Percentiles rank a stretch among this genome's conserved stretches.
These are phyloP conservation scores for Octonoba sinensis DNA, from an alignment of 2,888 invertebrate genomes.

Conservation along the genomic window DNA sequence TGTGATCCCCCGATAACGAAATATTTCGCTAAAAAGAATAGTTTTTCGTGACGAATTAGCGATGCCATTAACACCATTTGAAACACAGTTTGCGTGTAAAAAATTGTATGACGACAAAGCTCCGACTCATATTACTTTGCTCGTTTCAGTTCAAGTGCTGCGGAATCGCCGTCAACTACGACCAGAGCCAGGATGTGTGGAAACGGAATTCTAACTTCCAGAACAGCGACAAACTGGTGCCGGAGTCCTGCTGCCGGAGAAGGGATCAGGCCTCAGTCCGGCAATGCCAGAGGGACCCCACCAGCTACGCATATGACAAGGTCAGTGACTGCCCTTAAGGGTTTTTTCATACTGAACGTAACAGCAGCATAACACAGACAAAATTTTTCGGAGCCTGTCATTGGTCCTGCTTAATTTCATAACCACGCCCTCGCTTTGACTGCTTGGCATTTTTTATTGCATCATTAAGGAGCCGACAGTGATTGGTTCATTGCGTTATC, in stretches of 20 bases:
- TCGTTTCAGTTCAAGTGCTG: constrained; percentile 61
- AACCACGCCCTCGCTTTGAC: too few relatives aligned
- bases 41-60: too few relatives aligned
- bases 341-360: too few relatives aligned
- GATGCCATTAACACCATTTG: too few relatives aligned
- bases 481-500: too few relatives aligned
- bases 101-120: not conserved
- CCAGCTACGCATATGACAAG: constrained; percentile 6
- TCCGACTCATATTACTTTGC: not conserved
- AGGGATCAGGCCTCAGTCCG: not conserved
- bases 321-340: constrained; percentile 17
- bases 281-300: constrained; percentile 28
- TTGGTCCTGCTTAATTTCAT: too few relatives aligned
- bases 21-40: too few relatives aligned
- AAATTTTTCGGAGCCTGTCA: too few relatives aligned
- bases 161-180: constrained; percentile 29
- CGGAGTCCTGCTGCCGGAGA: constrained; percentile 42
- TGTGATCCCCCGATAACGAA: too few relatives aligned
- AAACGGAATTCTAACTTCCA: constrained; percentile 10
- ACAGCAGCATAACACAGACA: too few relatives aligned
- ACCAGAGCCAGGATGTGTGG: constrained; percentile 34
- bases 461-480: too few relatives aligned
- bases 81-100: not conserved
- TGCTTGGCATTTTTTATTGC: too few relatives aligned
- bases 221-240: constrained; percentile 20